phyloP scores from a whole-genome alignment of 2,888 invertebrate genomes.

The Leucoma salicis region DNA sequence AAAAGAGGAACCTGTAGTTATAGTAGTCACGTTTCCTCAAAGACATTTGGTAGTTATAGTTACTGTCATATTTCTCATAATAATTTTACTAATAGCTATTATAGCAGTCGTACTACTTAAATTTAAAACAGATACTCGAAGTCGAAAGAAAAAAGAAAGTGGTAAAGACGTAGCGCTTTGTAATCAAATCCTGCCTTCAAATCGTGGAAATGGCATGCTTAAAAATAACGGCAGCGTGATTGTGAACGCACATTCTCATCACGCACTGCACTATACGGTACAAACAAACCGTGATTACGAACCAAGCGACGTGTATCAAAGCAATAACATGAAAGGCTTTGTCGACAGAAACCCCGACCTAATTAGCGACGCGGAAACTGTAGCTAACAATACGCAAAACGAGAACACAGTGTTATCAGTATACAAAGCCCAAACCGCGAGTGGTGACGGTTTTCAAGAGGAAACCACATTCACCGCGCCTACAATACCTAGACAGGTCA shows the following conservation, averaged over 20 bases:
- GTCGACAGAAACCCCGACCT: constrained; percentile 90
- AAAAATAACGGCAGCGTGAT: constrained; percentile 81
- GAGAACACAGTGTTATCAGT: constrained; percentile 72
- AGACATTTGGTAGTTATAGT: constrained; percentile 87
- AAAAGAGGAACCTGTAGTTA: constrained; percentile 87
- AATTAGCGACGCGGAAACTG: constrained; percentile 88
- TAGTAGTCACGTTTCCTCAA: constrained; percentile 85
- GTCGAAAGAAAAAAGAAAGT: constrained; percentile 80
- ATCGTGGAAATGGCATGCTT: constrained; percentile 73
- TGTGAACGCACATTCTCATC: constrained; percentile 81
- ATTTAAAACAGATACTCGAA: constrained; percentile 74
- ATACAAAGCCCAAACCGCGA: constrained; percentile 65
- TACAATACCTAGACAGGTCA: constrained; percentile 76
- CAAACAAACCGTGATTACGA: constrained; percentile 82
- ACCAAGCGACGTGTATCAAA: constrained; percentile 73
- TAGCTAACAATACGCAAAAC: constrained; percentile 74
- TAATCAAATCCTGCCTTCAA: constrained; percentile 76
- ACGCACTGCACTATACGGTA: constrained; percentile 78
- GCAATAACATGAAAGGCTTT: constrained; percentile 75
- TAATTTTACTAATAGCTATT: constrained; percentile 84
- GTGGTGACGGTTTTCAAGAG: constrained; percentile 66
- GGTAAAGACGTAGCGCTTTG: constrained; percentile 84
- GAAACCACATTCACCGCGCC: constrained; percentile 68
- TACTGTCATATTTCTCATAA: constrained; percentile 84
- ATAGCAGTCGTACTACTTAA: constrained; percentile 84